Conservation (phyloP, 2,797 vertebrate species). For the Mycteria americana region DNA sequence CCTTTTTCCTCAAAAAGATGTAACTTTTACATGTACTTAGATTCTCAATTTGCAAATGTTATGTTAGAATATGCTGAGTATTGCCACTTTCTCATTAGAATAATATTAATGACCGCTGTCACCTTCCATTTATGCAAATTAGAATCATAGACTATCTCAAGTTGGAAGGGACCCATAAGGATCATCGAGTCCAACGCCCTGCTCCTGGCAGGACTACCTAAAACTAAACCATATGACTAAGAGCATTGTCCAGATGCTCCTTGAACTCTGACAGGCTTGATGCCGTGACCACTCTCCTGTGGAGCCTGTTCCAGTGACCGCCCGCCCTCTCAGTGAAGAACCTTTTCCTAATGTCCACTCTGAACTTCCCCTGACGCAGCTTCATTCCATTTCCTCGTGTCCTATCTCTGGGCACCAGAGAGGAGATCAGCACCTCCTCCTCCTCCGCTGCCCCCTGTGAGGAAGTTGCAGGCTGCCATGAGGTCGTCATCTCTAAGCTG, state of each 20-base stretch:
- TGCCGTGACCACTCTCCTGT: not conserved
- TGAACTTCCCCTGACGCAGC: not conserved
- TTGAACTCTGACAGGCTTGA: not conserved
- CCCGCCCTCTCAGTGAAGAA: not conserved
- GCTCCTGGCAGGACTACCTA: not conserved
- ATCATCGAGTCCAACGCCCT: not conserved
- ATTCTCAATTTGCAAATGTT: not conserved
- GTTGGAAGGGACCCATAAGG: not conserved
- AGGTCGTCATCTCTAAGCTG: not conserved
- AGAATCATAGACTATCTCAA: not conserved
- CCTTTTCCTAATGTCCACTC: not conserved
- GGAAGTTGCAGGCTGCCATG: not conserved
- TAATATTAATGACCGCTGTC: not conserved
- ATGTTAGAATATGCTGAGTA: not conserved
- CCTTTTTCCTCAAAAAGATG: not conserved
- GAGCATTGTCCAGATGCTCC: not conserved
- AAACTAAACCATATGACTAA: not conserved
- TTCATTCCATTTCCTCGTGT: not conserved
- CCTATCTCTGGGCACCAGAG: not conserved
- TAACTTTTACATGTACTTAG: not conserved
- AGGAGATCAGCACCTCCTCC: not conserved
- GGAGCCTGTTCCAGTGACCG: accelerated
- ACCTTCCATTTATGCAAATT: not conserved
- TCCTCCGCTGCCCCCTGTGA: accelerated
- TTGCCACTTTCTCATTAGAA: not conserved